Conservation (phyloP, 2,888 invertebrate species). For the Zaprionus bogoriensis region DNA sequence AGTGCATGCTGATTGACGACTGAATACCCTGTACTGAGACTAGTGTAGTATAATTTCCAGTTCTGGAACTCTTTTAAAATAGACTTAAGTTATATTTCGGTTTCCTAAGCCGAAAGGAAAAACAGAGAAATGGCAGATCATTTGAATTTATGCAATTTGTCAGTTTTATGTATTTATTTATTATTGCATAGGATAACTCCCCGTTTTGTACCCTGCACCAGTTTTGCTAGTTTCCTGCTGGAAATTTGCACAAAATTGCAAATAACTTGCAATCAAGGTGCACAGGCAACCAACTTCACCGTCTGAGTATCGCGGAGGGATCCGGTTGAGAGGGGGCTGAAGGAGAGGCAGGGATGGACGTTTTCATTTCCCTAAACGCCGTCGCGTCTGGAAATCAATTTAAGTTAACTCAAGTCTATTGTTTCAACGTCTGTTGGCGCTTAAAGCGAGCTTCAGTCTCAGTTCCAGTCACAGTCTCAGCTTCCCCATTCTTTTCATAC, state of each 20-base stretch:
- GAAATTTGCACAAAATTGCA: slow-evolving; percentile 75
- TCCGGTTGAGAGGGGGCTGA: neutral
- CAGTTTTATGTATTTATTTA: neutral
- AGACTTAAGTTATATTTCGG: too few relatives aligned
- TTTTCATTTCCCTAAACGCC: slow-evolving; percentile 53
- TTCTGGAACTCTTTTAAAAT: too few relatives aligned
- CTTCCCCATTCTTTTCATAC: slow-evolving; percentile 4
- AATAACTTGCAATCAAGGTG: slow-evolving; percentile 80
- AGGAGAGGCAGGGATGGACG: neutral
- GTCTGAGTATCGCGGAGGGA: slow-evolving; percentile 13
- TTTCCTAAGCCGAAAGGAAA: too few relatives aligned
- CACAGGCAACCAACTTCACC: slow-evolving; percentile 27
- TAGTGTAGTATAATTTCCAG: too few relatives aligned
- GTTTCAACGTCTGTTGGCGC: slow-evolving; percentile 64
- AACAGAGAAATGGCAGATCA: too few relatives aligned
- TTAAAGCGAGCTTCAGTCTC: slow-evolving; percentile 43
- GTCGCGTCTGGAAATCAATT: slow-evolving; percentile 73
- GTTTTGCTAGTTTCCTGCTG: slow-evolving; percentile 25
- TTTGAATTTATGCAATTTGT: neutral
- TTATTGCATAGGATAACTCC: neutral
- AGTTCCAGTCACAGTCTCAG: neutral
- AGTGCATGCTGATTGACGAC: slow-evolving; percentile 5
- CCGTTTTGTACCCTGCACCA: neutral
- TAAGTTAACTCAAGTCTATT: slow-evolving; percentile 79
- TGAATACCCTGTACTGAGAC: slow-evolving; percentile 33